Base-by-base conservation (phyloP, 2,888 invertebrate genomes). In the Anodontia alba region DNA sequence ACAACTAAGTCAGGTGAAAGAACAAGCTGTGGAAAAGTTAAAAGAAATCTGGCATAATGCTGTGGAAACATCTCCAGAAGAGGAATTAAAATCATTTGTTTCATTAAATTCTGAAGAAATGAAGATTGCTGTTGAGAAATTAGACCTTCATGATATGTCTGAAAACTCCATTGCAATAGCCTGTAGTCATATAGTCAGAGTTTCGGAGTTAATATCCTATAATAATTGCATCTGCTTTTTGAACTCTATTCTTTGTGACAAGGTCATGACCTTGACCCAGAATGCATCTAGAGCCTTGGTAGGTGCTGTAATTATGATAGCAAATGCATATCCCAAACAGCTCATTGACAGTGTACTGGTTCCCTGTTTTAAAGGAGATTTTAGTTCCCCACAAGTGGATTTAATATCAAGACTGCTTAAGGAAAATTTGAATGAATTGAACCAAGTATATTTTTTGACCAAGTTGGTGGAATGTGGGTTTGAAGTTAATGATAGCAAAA, bases 291-390 rank as follows among this genome's bases (percentile, higher is more conserved):
- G 80, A 42, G 73, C 73, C 49, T 51, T 83, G 36, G 46, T 51
- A 15, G 57, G 71, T 42, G 77, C 78, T 26, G 66, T 83, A n/a
- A 80, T 75, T 66, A 43, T 66, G 23, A 43, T 77, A 46, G 71
- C 80, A 38, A 67, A 71, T 23, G 68, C 67, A 29, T 80, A 74
- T 72, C 80, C 80, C n/a, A 83, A 83, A 67, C 83, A 83, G 43
- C 73, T 77, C n/a, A 72, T 83, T 12, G 80, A 80, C 17, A 72
- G 77, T 75, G 71, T 83, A 2, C 17, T 83, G 20, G 62, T 83
- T 15, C 83, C 80, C 17, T 74, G 74, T 15, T n/a, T 72, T 31
- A 20, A 42, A 72, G 5, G 12, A 10, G 20, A 7, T 26, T 29
- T 46, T 49, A 67, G 31, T 26, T 46, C 57, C n/a, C 46, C 67